These are phyloP conservation scores for Lagopus leucura DNA, from an alignment of 2,113 vertebrate genomes.

Conservation along the genomic window DNA sequence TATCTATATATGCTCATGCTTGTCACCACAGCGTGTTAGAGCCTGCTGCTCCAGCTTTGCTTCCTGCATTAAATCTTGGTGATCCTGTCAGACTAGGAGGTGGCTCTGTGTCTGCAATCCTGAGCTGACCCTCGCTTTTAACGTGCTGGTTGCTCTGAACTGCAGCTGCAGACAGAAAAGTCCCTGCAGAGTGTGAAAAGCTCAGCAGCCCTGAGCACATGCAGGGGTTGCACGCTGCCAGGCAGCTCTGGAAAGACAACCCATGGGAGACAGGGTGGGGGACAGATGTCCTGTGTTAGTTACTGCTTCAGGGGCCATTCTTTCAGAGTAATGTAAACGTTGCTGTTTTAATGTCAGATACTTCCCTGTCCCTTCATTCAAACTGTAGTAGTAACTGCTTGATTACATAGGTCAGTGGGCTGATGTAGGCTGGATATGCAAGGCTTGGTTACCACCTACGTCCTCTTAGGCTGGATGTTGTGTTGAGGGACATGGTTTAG, in stretches of 20 bases:
- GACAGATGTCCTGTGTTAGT: constrained; percentile 20
- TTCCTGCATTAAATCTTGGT: neutral
- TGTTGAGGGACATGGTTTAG: too few relatives aligned
- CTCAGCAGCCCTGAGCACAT: neutral
- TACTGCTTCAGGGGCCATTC: neutral
- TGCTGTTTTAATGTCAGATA: neutral
- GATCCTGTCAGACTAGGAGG: neutral
- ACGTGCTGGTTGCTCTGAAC: neutral
- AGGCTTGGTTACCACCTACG: neutral
- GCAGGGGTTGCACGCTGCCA: neutral
- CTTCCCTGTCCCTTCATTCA: neutral
- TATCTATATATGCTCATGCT: neutral
- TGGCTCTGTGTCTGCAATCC: neutral
- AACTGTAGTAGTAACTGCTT: neutral
- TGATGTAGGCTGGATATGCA: neutral
- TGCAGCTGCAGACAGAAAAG: neutral
- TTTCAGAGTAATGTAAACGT: neutral
- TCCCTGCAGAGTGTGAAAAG: rapidly evolving
- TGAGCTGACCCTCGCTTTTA: neutral
- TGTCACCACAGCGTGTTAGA: neutral
- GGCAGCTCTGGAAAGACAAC: neutral
- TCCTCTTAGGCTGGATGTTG: neutral
- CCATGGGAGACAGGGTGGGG: neutral
- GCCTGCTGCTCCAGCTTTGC: neutral
- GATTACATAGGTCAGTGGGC: neutral